These are phyloP conservation scores for Eugnorisma glareosa DNA, from an alignment of 2,888 invertebrate genomes.

Conservation along the genomic window DNA sequence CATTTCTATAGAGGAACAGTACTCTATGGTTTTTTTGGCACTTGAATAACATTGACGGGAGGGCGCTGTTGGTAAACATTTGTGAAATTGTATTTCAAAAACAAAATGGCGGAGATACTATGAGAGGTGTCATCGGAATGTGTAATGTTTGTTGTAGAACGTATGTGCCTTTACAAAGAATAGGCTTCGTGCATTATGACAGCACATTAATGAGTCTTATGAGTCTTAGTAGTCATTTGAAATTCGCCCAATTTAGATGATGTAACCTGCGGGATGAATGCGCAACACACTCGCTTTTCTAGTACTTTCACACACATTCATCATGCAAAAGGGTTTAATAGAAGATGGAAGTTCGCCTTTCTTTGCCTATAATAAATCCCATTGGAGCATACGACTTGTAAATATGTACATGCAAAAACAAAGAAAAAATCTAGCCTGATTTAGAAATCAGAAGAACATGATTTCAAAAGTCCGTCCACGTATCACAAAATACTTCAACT, in stretches of 20 bases:
- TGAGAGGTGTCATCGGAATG: neutral
- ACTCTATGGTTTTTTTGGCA: neutral
- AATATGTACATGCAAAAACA: too few relatives aligned
- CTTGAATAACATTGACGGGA: neutral
- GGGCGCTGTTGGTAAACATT: neutral
- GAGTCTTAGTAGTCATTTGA: neutral
- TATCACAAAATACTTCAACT: neutral
- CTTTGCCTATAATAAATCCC: neutral
- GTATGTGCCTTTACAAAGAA: neutral
- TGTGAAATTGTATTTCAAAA: neutral
- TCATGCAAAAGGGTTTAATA: neutral
- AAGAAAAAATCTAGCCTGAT: neutral
- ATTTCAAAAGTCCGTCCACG: neutral
- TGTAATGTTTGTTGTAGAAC: constrained; percentile 4
- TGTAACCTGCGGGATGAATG: neutral
- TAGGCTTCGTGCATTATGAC: neutral
- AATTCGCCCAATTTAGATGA: neutral
- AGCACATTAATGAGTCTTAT: neutral
- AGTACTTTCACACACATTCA: neutral
- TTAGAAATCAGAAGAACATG: neutral
- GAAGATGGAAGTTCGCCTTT: neutral
- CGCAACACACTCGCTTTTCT: neutral
- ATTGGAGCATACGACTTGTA: neutral
- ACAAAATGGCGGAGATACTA: neutral
- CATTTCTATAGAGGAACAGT: neutral